phyloP scores from a whole-genome alignment of 2,797 vertebrate genomes.

The Acomys russatus region DNA sequence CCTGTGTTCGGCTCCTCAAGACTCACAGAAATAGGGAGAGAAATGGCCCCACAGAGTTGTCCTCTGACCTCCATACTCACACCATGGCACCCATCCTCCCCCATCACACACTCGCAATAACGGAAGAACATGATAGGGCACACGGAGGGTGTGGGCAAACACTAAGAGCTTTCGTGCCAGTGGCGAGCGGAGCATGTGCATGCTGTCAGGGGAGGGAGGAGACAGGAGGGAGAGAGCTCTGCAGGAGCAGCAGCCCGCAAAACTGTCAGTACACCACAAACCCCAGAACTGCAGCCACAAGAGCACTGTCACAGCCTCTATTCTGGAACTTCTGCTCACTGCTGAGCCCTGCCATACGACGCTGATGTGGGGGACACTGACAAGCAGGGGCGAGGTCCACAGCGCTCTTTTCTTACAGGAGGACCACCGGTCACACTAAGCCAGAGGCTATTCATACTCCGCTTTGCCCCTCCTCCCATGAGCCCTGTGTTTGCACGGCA shows the following conservation, averaged over 20 bases:
- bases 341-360: not conserved
- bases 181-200: not conserved
- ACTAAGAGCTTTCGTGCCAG: too few relatives aligned
- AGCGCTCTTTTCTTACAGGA: not conserved
- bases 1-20: not conserved
- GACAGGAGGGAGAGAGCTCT: not conserved
- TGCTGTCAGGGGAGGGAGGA: not conserved
- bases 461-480: rapidly evolving
- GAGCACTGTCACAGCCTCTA: not conserved
- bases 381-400: rapidly evolving
- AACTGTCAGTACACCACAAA: not conserved
- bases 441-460: not conserved
- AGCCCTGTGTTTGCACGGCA: rapidly evolving
- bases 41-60: not conserved
- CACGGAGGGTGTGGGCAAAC: too few relatives aligned
- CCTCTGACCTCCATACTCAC: not conserved
- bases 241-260: not conserved
- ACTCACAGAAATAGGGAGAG: not conserved
- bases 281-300: not conserved
- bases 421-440: not conserved
- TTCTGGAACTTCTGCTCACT: not conserved
- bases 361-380: rapidly evolving
- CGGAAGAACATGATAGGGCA: not conserved
- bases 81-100: not conserved
- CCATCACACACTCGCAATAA: not conserved